Evolutionary conservation across 2,113 vertebrate genomes (phyloP), one percentile per base, ranked within the genome.

Genomic region (Cephalopterus ornatus): DNA sequence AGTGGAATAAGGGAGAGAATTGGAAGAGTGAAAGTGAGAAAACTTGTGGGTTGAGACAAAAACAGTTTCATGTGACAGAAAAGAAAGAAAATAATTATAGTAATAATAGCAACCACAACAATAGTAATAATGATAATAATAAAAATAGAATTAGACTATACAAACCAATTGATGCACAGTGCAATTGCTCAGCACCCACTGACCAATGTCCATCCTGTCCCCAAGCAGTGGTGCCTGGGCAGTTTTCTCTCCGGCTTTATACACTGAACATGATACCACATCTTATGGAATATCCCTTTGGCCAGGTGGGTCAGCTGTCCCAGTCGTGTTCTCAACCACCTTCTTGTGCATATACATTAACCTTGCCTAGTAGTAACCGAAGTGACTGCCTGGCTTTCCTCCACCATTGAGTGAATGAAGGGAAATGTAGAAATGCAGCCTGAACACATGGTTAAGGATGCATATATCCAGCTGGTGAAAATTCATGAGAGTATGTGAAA

Each of bases 391-490:
- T 89, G 33, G 18, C 42, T 78, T 86, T 91, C 32, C 32, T 44
- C 12, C 27, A 77, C 14, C 11, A 9, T 3, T 67, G 13, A 7
- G 15, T 2, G 7, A 74, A 52, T 42, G 44, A 85, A 90, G 18
- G 5, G 7, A 83, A 82, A 56, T 12, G 16, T 17, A 63, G n/a
- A 88, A 93, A 59, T 15, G 12, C 16, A 56, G 59, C 41, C 53
- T 44, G 50, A 77, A 56, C 17, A 41, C 6, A 4, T 0, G 0
- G 27, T 52, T 68, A 73, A 59, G 49, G 42, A 52, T 0, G 0
- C 4, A 19, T 23, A 12, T 27, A 47, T 24, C 14, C 44, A 47
- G 6, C 5, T 44, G 12, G 23, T 33, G 18, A 46, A 92, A 95
- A 81, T 20, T 23, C 42, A 23, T 16, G 22, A 15, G 4, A 37